A percentile compares a stretch with the other conserved stretches of the same genome.
Conservation (phyloP, 2,797 vertebrate species). For the Coregonus ussuriensis region DNA sequence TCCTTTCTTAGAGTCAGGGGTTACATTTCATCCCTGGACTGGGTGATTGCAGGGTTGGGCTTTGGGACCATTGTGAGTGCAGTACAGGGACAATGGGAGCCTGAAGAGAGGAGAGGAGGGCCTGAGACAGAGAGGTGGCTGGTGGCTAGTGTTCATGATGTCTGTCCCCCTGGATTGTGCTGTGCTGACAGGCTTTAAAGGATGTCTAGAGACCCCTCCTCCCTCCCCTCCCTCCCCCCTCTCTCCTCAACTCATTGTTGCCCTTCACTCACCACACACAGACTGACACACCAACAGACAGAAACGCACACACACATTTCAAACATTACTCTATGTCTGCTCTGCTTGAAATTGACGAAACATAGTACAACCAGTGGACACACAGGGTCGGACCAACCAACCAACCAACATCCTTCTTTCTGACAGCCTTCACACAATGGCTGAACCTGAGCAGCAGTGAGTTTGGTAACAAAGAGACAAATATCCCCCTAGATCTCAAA, state of each 20-base stretch:
- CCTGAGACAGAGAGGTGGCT: too few relatives aligned
- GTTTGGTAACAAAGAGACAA: neutral
- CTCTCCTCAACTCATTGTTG: neutral
- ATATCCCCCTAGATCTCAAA: neutral
- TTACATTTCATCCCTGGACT: too few relatives aligned
- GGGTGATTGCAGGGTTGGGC: neutral
- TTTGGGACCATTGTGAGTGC: too few relatives aligned
- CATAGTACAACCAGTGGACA: neutral
- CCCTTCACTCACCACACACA: neutral
- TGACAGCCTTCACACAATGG: neutral
- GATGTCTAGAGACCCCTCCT: too few relatives aligned
- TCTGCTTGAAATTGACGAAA: neutral
- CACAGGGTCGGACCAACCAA: neutral
- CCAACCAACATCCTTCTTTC: neutral
- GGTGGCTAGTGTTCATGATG: too few relatives aligned
- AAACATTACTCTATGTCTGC: neutral
- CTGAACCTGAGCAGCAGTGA: neutral
- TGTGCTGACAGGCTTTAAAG: too few relatives aligned
- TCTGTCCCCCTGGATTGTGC: too few relatives aligned
- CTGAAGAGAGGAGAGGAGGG: too few relatives aligned
- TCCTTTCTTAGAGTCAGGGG: too few relatives aligned
- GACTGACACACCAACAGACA: constrained; percentile 7
- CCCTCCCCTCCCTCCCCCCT: too few relatives aligned
- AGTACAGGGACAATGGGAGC: too few relatives aligned
- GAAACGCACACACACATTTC: too few relatives aligned